Evolutionary conservation across 2,797 vertebrate genomes (phyloP).

Genomic region (Xiphophorus birchmanni): DNA sequence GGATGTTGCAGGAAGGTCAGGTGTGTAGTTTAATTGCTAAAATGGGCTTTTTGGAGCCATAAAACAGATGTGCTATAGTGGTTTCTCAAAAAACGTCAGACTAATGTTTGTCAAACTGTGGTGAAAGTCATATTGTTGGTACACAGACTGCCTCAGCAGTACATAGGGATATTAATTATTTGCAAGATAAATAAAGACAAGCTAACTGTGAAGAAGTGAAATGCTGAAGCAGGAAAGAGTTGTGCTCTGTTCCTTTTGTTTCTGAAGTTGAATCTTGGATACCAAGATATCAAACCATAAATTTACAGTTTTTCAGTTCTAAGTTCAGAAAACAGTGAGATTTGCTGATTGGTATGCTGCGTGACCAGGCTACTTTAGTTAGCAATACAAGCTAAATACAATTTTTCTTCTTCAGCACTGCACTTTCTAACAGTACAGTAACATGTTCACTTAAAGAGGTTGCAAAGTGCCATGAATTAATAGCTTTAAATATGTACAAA

Average conservation of each 20-base stretch:
- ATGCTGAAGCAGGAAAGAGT: background rate
- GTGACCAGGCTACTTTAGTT: background rate
- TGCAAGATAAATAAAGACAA: background rate
- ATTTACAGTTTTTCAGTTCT: background rate
- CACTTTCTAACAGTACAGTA: background rate
- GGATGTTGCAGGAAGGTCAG: background rate
- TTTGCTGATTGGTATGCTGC: background rate
- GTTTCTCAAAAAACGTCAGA: background rate
- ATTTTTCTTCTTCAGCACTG: background rate
- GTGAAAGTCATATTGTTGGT: background rate
- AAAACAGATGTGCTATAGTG: background rate
- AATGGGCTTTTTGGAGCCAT: background rate
- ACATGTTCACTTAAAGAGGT: background rate
- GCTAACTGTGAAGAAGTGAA: background rate
- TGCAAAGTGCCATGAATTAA: background rate
- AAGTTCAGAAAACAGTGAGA: background rate
- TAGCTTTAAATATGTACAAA: background rate
- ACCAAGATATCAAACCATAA: conserved; percentile 1
- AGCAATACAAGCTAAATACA: background rate
- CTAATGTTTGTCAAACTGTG: background rate
- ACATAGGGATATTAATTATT: background rate
- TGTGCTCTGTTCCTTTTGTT: background rate
- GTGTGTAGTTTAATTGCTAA: background rate
- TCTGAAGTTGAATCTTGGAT: background rate
- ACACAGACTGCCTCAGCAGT: background rate